Evolutionary conservation across 2,888 invertebrate genomes (phyloP), one percentile per base, ranked within the genome.

Genomic region (Melieria crassipennis): DNA sequence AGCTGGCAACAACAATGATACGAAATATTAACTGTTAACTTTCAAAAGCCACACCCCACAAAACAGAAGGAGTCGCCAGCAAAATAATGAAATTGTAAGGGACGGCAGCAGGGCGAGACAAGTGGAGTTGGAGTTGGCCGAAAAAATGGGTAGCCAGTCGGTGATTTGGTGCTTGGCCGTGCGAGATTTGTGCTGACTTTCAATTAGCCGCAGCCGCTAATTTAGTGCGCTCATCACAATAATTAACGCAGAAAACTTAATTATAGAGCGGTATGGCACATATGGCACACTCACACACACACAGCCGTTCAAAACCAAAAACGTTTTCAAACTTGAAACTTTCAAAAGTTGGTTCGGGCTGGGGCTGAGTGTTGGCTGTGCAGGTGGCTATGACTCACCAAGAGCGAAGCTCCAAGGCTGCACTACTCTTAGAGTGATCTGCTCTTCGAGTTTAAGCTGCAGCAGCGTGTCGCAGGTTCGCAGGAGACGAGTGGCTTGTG

Each of bases 241-340:
- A 77, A 77, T 75, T 75, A 77, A 74, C 72, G 75, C 72, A 69
- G 75, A 77, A 75, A 75, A 76, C 72, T 75, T 77, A 77, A 78
- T 77, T 77, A 76, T 65, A 72, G 72, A 69, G 63, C 66, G 57
- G 45, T 9, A 71, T 65, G 47, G 47, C 13, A 47, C n/a, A n/a
- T n/a, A n/a, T n/a, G n/a, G n/a, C 57, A 52, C 69, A 64, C 62
- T 67, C 45, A 71, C 42, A 60, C 13, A 57, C 50, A 50, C 55
- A 66, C 10, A 16, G 13, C 4, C 64, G 11, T 63, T n/a, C 13
- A 60, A 7, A 13, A 66, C 10, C 16, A 48, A 46, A 50, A 7
- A 45, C 7, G 45, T 13, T 42, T 63, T n/a, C 9, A 55, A 57
- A 62, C 48, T 66, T 62, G 62, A 63, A 63, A 68, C 67, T 68